Evolutionary conservation across 2,888 invertebrate species (phyloP).

Genomic region (Plemyria rubiginata): DNA sequence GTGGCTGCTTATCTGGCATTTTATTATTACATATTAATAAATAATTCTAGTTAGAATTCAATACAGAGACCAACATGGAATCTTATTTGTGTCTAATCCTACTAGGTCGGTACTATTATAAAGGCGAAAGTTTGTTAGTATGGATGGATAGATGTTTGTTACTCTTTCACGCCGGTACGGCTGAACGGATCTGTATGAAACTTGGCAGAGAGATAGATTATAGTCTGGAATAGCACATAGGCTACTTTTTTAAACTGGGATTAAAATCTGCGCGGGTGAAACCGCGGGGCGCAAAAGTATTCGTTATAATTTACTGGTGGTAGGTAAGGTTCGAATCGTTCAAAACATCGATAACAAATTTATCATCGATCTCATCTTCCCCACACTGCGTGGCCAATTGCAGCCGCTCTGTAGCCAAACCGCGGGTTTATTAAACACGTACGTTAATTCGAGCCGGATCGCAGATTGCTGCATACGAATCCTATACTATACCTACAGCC

Average conservation of each 20-base stretch:
- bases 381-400: constrained; percentile 15
- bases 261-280: too few relatives aligned
- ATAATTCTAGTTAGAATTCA: background rate
- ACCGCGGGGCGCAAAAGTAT: too few relatives aligned
- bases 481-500: background rate
- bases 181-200: too few relatives aligned
- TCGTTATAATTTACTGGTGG: too few relatives aligned
- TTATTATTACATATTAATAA: background rate
- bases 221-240: too few relatives aligned
- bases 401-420: constrained; percentile 31
- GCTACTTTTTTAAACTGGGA: too few relatives aligned
- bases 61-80: background rate
- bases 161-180: too few relatives aligned
- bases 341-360: constrained; percentile 5
- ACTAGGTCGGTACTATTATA: background rate
- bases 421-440: constrained; percentile 32
- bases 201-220: too few relatives aligned
- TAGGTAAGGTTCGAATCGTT: too few relatives aligned
- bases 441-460: constrained; percentile 32
- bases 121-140: too few relatives aligned
- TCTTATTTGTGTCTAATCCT: background rate
- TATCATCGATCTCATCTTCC: background rate
- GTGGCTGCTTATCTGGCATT: background rate
- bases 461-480: constrained; percentile 1
- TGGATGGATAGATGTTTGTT: too few relatives aligned